Conservation (phyloP, 1,140 invertebrate species). For the Chlorops oryzae region DNA sequence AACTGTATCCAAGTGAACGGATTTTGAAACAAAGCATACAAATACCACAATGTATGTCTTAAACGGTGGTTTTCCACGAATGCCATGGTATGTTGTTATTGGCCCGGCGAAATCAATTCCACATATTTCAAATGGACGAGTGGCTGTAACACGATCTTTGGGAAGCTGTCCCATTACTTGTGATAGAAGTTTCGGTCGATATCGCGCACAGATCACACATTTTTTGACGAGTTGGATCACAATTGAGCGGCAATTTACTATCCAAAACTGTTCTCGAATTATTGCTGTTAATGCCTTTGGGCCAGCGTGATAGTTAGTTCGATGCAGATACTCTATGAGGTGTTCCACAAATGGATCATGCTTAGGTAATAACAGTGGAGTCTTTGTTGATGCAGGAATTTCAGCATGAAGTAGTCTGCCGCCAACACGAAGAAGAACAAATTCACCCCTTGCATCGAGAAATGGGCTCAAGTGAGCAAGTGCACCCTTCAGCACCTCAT, state of each 20-base stretch:
- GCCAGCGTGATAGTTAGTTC: slow-evolving; percentile 8
- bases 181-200: not conserved
- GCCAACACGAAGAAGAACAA: slow-evolving; percentile 2
- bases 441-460: not conserved
- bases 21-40: slow-evolving; percentile 22
- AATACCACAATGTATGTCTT: slow-evolving; percentile 7
- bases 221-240: no score
- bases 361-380: slow-evolving; percentile 11
- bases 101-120: not conserved
- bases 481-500: not conserved
- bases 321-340: slow-evolving; percentile 6
- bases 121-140: not conserved
- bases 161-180: not conserved
- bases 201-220: no score
- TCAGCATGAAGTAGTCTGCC: slow-evolving; percentile 1
- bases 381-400: not conserved
- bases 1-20: no score
- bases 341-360: not conserved
- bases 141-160: not conserved
- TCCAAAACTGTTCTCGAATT: slow-evolving; percentile 7
- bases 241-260: slow-evolving; percentile 6
- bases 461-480: slow-evolving; percentile 1
- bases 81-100: not conserved
- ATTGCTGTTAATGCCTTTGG: slow-evolving; percentile 5
- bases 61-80: not conserved